phyloP scores from a whole-genome alignment of 2,888 invertebrate genomes.

The Calliphora vomitoria region DNA sequence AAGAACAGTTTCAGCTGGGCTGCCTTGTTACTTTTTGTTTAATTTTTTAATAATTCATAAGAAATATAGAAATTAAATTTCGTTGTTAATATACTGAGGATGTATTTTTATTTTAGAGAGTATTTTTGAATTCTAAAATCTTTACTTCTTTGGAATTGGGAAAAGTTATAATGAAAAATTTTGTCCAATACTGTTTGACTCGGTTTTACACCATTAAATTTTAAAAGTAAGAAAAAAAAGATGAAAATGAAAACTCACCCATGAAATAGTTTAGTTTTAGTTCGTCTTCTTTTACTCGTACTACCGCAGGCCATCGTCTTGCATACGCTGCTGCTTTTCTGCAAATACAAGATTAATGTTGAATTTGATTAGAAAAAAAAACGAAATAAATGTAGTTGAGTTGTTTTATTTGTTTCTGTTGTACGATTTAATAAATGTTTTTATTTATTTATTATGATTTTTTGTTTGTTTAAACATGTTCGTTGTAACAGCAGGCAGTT shows the following conservation, averaged over 20 bases:
- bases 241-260: conserved; percentile 65
- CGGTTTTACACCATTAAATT: conserved; percentile 21
- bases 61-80: too few relatives aligned
- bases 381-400: conserved; percentile 22
- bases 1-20: too few relatives aligned
- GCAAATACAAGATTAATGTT: conserved; percentile 71
- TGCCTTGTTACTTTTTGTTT: too few relatives aligned
- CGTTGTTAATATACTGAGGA: too few relatives aligned
- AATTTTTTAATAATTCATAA: too few relatives aligned
- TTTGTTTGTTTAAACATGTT: conserved; percentile 69
- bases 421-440: conserved; percentile 63
- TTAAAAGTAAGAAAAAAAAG: conserved; percentile 1
- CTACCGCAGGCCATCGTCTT: conserved; percentile 15
- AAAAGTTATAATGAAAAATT: too few relatives aligned
- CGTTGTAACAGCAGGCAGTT: conserved; percentile 58
- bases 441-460: conserved; percentile 69
- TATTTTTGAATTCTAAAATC: too few relatives aligned
- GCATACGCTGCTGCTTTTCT: conserved; percentile 35
- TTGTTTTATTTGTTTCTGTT: conserved; percentile 43
- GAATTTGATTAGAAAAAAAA: conserved; percentile 67
- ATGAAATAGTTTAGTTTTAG: conserved; percentile 59
- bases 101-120: too few relatives aligned
- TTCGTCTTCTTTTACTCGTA: conserved; percentile 41
- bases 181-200: background rate
- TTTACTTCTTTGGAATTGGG: too few relatives aligned